Evolutionary conservation across 2,888 invertebrate species (phyloP), one percentile per base, ranked within the genome.

Genomic region (Metopia argyrocephala): DNA sequence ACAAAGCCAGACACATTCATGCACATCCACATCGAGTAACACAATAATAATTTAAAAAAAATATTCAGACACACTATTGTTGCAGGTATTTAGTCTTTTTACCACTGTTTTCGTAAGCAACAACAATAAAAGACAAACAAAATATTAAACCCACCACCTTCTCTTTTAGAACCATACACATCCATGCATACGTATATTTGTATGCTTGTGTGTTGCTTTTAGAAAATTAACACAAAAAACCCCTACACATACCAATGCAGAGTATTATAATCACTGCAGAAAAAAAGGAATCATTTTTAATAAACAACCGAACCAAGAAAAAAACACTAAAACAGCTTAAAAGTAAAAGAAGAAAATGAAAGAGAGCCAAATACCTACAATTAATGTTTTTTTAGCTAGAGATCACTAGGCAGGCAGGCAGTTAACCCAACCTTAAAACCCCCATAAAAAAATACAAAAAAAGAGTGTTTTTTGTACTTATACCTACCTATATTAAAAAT

Each of bases 391-490:
- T 9, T 45, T 59, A 15, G 56, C 28, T 62, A 69, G 31, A 69
- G 54, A 61, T 56, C 52, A 65, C 59, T 45, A 50, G 28, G 57
- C 28, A 50, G 50, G 23, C 69, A 68, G 56, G 28, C 68, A 81
- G 31, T 15, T 70, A 75, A 75, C 78, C 82, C 82, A 82, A 82
- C 82, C 79, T 76, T 79, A 82, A 78, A 75, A 79, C 79, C 79
- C 79, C 78, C 76, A 78, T 71, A 76, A 78, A 38, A 9, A 38
- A 2, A 9, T 12, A 9, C 25, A 46, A 23, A 70, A 65, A 57
- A 78, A 82, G 76, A 79, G 71, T 82, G 82, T 76, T 82, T 82
- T 79, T 79, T 71, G n/a, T n/a, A n/a, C n/a, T n/a, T n/a, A n/a
- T n/a, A n/a, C n/a, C n/a, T n/a, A n/a, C n/a, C n/a, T n/a, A n/a